Base-by-base conservation (phyloP, 2,888 invertebrate genomes). In the Auanema freiburgensis region DNA sequence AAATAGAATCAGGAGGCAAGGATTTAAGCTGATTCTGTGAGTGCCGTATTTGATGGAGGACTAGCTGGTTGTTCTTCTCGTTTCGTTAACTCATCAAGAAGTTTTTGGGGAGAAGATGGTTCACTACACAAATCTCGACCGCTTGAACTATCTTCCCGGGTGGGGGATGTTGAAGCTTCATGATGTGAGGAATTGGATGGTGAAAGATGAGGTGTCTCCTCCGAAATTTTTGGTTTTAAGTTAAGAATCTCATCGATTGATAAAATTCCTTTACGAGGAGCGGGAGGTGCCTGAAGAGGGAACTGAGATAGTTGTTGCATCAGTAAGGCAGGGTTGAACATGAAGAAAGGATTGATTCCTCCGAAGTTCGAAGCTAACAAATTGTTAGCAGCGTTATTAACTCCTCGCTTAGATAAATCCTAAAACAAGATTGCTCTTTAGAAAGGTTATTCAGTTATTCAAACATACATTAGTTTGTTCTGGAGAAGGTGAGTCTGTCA, bases 221-320 rank as follows among this genome's bases (percentile, higher is more conserved):
- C 33, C 24, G 56, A 57, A 12, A 52, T 40, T 12, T 44, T 51
- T 2, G 60, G 55, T 21, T 72, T 72, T 18, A 72, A 57, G 51
- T 75, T 70, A 43, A 77, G 58, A 42, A 77, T 76, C 54, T 74
- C 75, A 54, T 76, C 77, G 52, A 77, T 77, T 23, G 68, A 70
- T 21, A 77, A 58, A 44, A 76, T 70, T 16, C 63, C 65, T 52
- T 73, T 75, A 53, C 65, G 67, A 14, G 64, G 51, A 12, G 63
- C 44, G 4, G 54, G 57, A 24, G 63, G 49, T 24, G 53, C 58
- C 2, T 43, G 16, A 2, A 69, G 46, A 16, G 46, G 46, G 24
- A 64, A 59, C 10, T 66, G 63, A 41, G 65, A 63, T 52, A 53
- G 57, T 14, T 57, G 46, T 33, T 57, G 65, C 53, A 52, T 50